These are phyloP conservation scores for Eidolon dupreanum DNA, from an alignment of 2,797 vertebrate species.

Conservation along the genomic window DNA sequence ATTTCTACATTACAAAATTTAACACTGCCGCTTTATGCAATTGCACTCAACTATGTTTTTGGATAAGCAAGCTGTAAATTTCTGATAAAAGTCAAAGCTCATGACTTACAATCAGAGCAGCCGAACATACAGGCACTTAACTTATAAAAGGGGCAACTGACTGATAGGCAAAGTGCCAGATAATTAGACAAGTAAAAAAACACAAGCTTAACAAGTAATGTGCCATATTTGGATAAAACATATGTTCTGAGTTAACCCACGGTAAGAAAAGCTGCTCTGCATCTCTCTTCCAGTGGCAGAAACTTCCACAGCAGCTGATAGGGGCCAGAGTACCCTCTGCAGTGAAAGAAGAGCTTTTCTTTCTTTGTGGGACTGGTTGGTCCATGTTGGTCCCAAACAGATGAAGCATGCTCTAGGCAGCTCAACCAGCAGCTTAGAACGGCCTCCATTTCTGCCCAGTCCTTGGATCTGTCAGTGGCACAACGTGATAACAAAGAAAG, in stretches of 20 bases:
- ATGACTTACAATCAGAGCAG: constrained; percentile 56
- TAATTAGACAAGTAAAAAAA: constrained; percentile 30
- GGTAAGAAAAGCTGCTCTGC: not conserved
- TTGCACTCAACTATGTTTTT: constrained; percentile 11
- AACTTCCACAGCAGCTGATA: not conserved
- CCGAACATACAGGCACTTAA: constrained; percentile 29
- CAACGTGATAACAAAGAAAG: not conserved
- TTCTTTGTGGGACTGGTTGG: not conserved
- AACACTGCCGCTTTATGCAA: constrained; percentile 30
- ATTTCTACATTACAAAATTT: constrained; percentile 46
- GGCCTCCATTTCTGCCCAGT: not conserved
- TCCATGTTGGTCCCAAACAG: not conserved
- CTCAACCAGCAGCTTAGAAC: not conserved
- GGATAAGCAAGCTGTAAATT: constrained; percentile 56
- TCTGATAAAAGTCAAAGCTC: constrained; percentile 54
- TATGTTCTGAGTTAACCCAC: not conserved
- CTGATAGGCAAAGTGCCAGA: constrained; percentile 32
- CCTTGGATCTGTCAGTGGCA: not conserved
- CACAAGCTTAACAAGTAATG: constrained; percentile 37
- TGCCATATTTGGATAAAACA: not conserved
- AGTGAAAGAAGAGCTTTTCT: not conserved
- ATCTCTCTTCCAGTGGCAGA: not conserved
- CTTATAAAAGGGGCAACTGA: constrained; percentile 47
- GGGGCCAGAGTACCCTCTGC: not conserved
- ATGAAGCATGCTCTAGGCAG: not conserved